Evolutionary conservation across 2,797 vertebrate genomes (phyloP).

Genomic region (Rhinophrynus dorsalis): DNA sequence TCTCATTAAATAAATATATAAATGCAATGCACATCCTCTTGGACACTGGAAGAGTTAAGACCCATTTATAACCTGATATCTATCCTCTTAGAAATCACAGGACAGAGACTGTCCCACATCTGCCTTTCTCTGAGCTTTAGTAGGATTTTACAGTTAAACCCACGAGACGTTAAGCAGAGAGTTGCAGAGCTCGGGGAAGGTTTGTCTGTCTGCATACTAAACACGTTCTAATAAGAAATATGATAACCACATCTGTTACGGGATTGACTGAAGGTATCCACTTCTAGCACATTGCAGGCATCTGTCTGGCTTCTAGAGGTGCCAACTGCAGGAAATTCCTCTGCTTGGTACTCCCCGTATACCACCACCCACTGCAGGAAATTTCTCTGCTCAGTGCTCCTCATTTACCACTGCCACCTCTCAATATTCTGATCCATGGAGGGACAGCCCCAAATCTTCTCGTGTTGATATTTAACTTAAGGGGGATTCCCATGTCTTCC

Average conservation of each 20-base stretch:
- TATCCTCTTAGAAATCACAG: not conserved
- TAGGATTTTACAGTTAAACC: constrained; percentile 34
- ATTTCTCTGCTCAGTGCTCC: too few species aligned
- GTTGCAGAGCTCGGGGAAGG: constrained; percentile 4
- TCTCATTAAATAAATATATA: too few species aligned
- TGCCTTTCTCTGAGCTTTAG: constrained; percentile 5
- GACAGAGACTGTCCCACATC: constrained; percentile 14
- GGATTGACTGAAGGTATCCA: constrained; percentile 29
- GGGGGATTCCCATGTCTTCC: too few species aligned
- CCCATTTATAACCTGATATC: constrained; percentile 27
- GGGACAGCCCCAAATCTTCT: too few species aligned
- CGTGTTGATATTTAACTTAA: too few species aligned
- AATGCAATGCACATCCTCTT: too few species aligned
- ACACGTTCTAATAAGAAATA: constrained; percentile 7
- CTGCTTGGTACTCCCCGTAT: not conserved
- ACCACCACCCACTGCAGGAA: too few species aligned
- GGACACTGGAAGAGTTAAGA: too few species aligned
- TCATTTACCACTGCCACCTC: too few species aligned
- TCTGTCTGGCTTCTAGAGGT: constrained; percentile 7
- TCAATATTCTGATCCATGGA: too few species aligned
- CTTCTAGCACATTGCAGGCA: constrained; percentile 2
- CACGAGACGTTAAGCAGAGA: constrained; percentile 21
- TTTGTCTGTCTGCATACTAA: constrained; percentile 5
- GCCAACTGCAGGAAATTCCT: not conserved
- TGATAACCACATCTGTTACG: constrained; percentile 27